Base-by-base conservation (phyloP, 2,113 vertebrate species). In the Agapornis roseicollis region DNA sequence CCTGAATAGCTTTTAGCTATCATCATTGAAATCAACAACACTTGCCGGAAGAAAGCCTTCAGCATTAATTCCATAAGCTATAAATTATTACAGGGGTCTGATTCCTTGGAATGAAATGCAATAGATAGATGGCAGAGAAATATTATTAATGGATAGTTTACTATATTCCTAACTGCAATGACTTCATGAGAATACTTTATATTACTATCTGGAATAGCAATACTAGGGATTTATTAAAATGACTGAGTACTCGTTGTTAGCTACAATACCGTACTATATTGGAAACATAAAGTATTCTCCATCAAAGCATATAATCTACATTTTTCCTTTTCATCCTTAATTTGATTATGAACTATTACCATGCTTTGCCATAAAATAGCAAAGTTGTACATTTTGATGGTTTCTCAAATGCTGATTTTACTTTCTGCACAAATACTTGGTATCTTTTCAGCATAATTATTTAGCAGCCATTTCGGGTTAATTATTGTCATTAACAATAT, bases 401-500 rank as follows among this genome's bases (percentile, higher is more conserved):
- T 98, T 98, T 98, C 97, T 98, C 98, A 97, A 98, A 96, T 90
- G 97, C 97, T 97, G 97, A 97, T 98, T 98, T 98, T 97, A 98
- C 97, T 98, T 98, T 98, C 98, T 96, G 96, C 96, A 95, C 98
- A 98, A 98, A 98, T 98, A 98, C 97, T 97, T 97, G 71, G 91
- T 97, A 97, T 98, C 97, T 98, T 98, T 97, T 70, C 94, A 96
- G 97, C 96, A 97, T 99, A 99, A 99, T 99, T 99, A 99, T 99
- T 99, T 98, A 99, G 98, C 98, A 98, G 98, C 98, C 98, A 98
- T 99, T 99, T 99, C 97, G 97, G 98, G 99, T 99, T 99, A 99
- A 99, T 99, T 99, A 99, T 98, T 99, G 98, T 99, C 98, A 99
- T 99, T 99, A 99, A 99, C 97, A 97, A 98, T 98, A 98, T 98